Evolutionary conservation across 2,888 invertebrate species (phyloP).

Genomic region (Onthophagus sagittarius): DNA sequence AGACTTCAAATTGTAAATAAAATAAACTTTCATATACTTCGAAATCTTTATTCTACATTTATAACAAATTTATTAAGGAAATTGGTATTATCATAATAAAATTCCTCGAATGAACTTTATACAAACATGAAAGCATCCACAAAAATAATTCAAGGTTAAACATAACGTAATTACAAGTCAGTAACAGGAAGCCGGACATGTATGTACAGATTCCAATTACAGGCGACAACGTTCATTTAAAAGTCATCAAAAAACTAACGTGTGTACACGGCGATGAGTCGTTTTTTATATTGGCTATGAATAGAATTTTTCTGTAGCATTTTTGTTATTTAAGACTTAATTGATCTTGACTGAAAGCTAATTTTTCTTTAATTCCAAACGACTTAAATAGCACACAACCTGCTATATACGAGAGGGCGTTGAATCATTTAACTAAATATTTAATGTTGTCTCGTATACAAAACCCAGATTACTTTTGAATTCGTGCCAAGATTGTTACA

Average conservation of each 20-base stretch:
- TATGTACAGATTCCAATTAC: background rate
- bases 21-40: no score
- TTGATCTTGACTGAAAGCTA: background rate
- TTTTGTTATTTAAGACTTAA: background rate
- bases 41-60: no score
- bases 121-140: background rate
- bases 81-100: no score
- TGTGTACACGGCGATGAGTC: background rate
- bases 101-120: background rate
- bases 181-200: background rate
- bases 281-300: background rate
- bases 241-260: background rate
- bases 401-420: background rate
- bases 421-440: background rate
- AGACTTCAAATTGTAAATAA: no score
- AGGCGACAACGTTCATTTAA: background rate
- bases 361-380: background rate
- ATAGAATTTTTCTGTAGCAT: background rate
- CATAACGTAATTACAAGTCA: background rate
- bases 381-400: background rate
- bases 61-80: no score
- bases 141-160: background rate
- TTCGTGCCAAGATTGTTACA: background rate
- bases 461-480: background rate
- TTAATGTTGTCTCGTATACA: background rate